Evolutionary conservation across 1,140 invertebrate genomes (phyloP).

Genomic region (Trichomalopsis sarcophagae): DNA sequence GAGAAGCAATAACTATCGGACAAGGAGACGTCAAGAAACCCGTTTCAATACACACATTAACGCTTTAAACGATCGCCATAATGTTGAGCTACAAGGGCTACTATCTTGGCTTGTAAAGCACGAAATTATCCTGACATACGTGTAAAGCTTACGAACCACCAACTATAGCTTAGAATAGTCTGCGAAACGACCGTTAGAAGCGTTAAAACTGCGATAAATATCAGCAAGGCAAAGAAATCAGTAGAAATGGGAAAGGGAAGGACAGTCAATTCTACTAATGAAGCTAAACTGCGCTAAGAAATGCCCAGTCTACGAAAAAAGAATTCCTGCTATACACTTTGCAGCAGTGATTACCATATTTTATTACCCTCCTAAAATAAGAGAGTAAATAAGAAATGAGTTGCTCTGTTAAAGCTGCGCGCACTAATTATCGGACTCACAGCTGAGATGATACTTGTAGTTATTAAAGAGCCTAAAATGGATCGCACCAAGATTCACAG

Average conservation of each 20-base stretch:
- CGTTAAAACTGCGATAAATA: slow-evolving; percentile 38
- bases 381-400: not conserved
- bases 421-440: not conserved
- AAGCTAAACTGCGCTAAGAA: slow-evolving; percentile 2
- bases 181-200: slow-evolving; percentile 24
- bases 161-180: slow-evolving; percentile 16
- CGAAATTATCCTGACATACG: slow-evolving; percentile 34
- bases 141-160: slow-evolving; percentile 17
- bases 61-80: not conserved
- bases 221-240: not conserved
- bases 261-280: slow-evolving; percentile 21
- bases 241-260: not conserved
- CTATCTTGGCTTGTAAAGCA: not conserved
- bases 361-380: not conserved
- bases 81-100: not conserved
- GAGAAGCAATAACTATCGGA: too few relatives aligned
- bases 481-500: not conserved
- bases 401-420: not conserved
- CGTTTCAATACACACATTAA: not conserved
- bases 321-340: not conserved
- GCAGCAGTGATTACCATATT: not conserved
- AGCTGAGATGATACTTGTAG: not conserved
- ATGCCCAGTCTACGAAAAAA: slow-evolving; percentile 5
- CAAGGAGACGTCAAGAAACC: not conserved
- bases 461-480: not conserved